Evolutionary conservation across 2,113 vertebrate species (phyloP).

Genomic region (Opisthocomus hoazin): DNA sequence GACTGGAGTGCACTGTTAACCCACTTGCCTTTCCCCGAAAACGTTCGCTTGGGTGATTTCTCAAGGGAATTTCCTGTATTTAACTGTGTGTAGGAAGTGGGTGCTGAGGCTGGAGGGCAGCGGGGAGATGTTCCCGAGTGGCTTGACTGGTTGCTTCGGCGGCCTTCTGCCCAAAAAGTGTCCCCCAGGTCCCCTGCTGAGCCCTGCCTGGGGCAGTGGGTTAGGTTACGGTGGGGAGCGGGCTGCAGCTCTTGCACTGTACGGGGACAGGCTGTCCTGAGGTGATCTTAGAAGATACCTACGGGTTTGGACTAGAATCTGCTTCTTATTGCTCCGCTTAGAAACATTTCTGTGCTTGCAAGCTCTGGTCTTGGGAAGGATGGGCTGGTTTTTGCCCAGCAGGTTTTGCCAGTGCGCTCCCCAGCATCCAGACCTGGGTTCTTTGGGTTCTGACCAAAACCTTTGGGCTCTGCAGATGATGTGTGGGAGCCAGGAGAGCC

Average conservation of each 20-base stretch:
- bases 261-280: fast-evolving
- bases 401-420: background rate
- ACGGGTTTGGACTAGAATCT: background rate
- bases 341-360: background rate
- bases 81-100: background rate
- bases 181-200: fast-evolving
- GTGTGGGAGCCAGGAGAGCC: background rate
- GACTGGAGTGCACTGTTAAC: fast-evolving
- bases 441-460: no score
- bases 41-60: background rate
- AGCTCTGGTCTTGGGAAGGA: background rate
- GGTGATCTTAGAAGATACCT: background rate
- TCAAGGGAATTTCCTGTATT: background rate
- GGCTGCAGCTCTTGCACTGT: background rate
- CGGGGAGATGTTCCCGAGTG: fast-evolving
- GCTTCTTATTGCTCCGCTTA: fast-evolving
- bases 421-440: no score
- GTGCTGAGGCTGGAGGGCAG: background rate
- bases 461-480: background rate
- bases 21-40: background rate
- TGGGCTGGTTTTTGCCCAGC: background rate
- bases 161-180: background rate
- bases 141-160: fast-evolving
- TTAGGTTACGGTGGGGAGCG: background rate
- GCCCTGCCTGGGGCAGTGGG: background rate